Conservation (phyloP, 92 coral and sea anemone genomes). For the Plumapathes pennacea region DNA sequence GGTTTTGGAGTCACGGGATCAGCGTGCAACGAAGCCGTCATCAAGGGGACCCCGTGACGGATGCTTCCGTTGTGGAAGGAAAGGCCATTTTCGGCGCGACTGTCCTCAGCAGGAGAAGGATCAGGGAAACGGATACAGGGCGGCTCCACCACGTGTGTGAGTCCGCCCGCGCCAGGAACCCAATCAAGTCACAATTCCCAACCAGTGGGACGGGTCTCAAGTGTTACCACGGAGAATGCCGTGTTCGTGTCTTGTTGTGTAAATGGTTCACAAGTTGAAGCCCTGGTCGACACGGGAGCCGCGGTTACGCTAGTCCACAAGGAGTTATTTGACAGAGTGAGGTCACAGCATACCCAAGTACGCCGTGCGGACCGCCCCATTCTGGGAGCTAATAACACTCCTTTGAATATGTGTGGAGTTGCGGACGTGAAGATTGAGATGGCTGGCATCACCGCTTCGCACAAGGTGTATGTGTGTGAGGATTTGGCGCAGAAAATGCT, state of each 20-base stretch:
- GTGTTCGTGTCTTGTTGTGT: slow-evolving; percentile 17
- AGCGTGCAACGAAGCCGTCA: slow-evolving; percentile 11
- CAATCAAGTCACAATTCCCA: slow-evolving; percentile 5
- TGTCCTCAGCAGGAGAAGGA: slow-evolving; percentile 19
- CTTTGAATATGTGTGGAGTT: slow-evolving; percentile 9
- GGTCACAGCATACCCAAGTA: slow-evolving; percentile 17
- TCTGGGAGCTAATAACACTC: slow-evolving; percentile 28
- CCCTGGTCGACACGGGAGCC: slow-evolving; percentile 34
- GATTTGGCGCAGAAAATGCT: slow-evolving; percentile 25
- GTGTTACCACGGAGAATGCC: neutral
- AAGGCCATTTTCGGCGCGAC: slow-evolving; percentile 29
- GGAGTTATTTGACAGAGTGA: slow-evolving; percentile 20
- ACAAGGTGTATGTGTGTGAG: slow-evolving; percentile 14
- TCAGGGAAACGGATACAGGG: slow-evolving; percentile 49
- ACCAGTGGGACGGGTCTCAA: slow-evolving; percentile 5
- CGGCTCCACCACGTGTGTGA: slow-evolving; percentile 20
- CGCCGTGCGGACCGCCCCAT: slow-evolving; percentile 1
- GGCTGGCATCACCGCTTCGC: slow-evolving; percentile 10
- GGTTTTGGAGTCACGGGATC: slow-evolving; percentile 8
- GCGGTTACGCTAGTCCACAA: slow-evolving; percentile 27
- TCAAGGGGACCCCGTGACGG: slow-evolving; percentile 16
- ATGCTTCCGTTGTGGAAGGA: slow-evolving; percentile 31
- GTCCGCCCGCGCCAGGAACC: slow-evolving; percentile 30
- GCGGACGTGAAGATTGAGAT: slow-evolving; percentile 6
- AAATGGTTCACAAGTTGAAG: no score